Conservation (phyloP, 2,797 vertebrate species). For the Tympanoctomys barrerae region DNA sequence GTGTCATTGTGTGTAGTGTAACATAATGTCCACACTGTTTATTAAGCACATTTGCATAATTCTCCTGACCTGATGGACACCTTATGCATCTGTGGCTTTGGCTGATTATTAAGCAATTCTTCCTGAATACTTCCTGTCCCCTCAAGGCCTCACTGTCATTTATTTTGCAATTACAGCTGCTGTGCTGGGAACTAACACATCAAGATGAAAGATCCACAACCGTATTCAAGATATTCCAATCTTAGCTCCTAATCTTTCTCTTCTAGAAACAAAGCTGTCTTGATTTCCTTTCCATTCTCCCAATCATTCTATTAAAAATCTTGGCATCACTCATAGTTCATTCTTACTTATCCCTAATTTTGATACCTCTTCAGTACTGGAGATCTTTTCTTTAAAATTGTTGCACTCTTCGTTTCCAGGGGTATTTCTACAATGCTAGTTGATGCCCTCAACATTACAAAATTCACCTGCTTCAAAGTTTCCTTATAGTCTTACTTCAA, state of each 20-base stretch:
- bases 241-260: not conserved
- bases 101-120: not conserved
- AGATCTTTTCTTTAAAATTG: not conserved
- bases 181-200: not conserved
- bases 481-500: not conserved
- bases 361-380: not conserved
- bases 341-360: not conserved
- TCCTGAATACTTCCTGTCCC: not conserved
- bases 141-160: not conserved
- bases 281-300: not conserved
- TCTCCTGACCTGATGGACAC: not conserved
- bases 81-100: not conserved
- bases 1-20: not conserved
- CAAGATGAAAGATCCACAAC: not conserved
- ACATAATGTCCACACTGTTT: not conserved
- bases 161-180: not conserved
- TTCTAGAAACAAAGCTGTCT: not conserved
- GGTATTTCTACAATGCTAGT: not conserved
- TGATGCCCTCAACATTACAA: not conserved
- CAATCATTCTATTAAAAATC: conserved; percentile 2
- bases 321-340: not conserved
- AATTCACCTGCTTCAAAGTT: not conserved
- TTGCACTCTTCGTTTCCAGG: not conserved
- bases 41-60: not conserved
- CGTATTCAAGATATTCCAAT: not conserved